Conservation (phyloP, 2,113 vertebrate species). For the Leucopternis melanops region DNA sequence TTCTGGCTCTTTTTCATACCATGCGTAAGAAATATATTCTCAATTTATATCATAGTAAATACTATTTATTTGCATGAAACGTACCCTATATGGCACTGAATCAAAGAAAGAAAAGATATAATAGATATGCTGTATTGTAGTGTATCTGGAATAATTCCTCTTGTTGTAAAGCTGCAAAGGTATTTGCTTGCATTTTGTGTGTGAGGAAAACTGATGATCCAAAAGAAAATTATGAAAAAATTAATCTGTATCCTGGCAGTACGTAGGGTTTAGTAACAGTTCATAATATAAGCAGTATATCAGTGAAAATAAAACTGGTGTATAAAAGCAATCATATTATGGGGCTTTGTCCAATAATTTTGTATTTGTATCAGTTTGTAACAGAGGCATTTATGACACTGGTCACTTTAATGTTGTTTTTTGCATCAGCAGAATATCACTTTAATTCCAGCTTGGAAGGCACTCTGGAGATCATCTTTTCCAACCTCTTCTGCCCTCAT, state of each 20-base stretch:
- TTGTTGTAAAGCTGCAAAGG: not conserved
- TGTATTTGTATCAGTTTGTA: not conserved
- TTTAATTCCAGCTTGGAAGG: not conserved
- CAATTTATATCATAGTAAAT: not conserved
- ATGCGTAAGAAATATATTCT: not conserved
- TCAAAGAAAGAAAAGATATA: not conserved
- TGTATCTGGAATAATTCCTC: not conserved
- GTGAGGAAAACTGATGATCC: constrained; percentile 8
- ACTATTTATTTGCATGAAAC: constrained; percentile 1
- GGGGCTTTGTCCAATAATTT: not conserved
- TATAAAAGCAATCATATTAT: not conserved
- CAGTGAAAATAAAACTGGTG: not conserved
- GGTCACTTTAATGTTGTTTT: not conserved
- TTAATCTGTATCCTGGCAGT: not conserved
- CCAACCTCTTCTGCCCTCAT: not conserved
- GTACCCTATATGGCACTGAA: not conserved
- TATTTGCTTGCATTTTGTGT: not conserved
- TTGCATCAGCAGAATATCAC: not conserved
- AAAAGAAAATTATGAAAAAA: not conserved
- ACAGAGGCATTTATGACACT: not conserved
- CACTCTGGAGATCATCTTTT: not conserved
- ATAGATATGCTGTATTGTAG: not conserved
- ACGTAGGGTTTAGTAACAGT: not conserved
- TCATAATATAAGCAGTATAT: not conserved
- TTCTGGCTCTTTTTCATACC: not conserved